Percentiles rank a stretch among this genome's conserved stretches.
Conservation (phyloP, 2,888 invertebrate species). For the Latheticus oryzae region DNA sequence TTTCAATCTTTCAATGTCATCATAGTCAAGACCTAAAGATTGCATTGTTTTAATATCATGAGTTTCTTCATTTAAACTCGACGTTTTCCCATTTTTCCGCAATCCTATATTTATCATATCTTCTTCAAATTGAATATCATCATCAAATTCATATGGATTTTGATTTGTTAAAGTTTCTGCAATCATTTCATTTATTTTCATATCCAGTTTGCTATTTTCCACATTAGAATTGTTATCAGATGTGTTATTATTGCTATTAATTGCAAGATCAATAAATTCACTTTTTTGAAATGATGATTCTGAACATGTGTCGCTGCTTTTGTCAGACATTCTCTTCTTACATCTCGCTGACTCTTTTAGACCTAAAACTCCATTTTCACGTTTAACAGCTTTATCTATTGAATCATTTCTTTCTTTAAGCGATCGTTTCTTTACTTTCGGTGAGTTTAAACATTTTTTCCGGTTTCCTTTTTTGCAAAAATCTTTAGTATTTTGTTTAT, state of each 20-base stretch:
- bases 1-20: conserved; percentile 12
- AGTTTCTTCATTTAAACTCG: conserved; percentile 4
- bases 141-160: not conserved
- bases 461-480: not conserved
- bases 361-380: too few relatives aligned
- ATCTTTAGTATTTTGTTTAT: not conserved
- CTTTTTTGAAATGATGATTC: too few relatives aligned
- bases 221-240: not conserved
- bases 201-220: not conserved
- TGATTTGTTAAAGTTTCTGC: not conserved
- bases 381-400: conserved; percentile 1
- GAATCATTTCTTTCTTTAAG: conserved; percentile 8
- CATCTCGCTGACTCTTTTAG: too few relatives aligned
- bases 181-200: not conserved
- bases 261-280: too few relatives aligned
- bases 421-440: conserved; percentile 16
- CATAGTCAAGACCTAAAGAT: conserved; percentile 7
- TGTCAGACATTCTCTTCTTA: too few relatives aligned
- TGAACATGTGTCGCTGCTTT: too few relatives aligned
- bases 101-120: conserved; percentile 1
- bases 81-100: not conserved
- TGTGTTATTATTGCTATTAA: too few relatives aligned
- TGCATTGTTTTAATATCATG: conserved; percentile 12
- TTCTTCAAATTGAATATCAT: not conserved
- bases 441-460: not conserved